A percentile compares a stretch with the other conserved stretches of the same genome.
Evolutionary conservation across 1,140 invertebrate genomes (phyloP).

Genomic region (Drosophila bocki): DNA sequence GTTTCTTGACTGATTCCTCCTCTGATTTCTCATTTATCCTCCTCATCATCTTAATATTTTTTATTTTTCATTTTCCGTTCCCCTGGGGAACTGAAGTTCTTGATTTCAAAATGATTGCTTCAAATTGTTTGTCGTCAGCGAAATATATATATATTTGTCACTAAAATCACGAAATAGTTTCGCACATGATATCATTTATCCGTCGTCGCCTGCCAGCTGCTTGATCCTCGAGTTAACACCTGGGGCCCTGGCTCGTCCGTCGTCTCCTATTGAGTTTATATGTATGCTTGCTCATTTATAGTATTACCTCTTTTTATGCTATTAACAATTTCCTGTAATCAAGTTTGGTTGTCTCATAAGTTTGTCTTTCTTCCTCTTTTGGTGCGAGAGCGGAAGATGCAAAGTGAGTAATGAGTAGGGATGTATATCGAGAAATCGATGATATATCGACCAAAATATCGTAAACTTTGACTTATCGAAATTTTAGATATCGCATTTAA

Average conservation of each 20-base stretch:
- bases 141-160: conserved; percentile 84
- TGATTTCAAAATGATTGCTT: conserved; percentile 84
- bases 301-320: conserved; percentile 58
- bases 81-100: conserved; percentile 44
- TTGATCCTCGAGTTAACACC: conserved; percentile 34
- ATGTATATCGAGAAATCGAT: background rate
- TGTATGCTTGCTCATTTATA: conserved; percentile 39
- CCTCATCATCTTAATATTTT: conserved; percentile 21
- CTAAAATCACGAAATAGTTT: conserved; percentile 85
- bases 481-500: background rate
- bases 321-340: conserved; percentile 83
- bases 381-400: conserved; percentile 42
- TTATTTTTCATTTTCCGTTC: conserved; percentile 16
- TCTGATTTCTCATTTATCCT: conserved; percentile 30
- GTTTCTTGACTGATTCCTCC: conserved; percentile 31
- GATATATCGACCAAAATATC: background rate
- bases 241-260: conserved; percentile 30
- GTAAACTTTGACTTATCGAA: background rate
- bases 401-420: conserved; percentile 6
- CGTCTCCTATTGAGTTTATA: conserved; percentile 33
- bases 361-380: conserved; percentile 45
- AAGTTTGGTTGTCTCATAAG: conserved; percentile 80
- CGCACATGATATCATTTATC: conserved; percentile 68
- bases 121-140: conserved; percentile 84
- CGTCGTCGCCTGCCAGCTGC: conserved; percentile 44